Conservation (phyloP, 2,888 invertebrate genomes). For the Epirrhoe tristata region DNA sequence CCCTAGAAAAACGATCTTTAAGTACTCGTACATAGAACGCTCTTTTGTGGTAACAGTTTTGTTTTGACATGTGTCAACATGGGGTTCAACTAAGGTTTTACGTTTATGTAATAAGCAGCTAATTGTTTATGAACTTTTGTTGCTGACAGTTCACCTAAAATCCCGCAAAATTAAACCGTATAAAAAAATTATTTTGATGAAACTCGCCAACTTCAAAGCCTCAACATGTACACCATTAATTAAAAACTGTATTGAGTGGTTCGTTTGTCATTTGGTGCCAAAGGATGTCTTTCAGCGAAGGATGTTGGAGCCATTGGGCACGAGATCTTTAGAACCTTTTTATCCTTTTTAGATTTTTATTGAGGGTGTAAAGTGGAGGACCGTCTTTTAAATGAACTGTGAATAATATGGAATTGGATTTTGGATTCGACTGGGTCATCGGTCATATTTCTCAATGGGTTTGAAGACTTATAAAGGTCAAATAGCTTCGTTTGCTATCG, state of each 20-base stretch:
- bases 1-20: too few species aligned
- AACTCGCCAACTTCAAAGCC: constrained; percentile 2
- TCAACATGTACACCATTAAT: constrained; percentile 22
- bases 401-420: background rate
- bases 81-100: too few species aligned
- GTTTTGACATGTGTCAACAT: too few species aligned
- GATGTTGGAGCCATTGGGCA: constrained; percentile 21
- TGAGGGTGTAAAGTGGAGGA: background rate
- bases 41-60: too few species aligned
- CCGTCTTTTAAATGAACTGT: background rate
- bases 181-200: background rate
- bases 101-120: too few species aligned
- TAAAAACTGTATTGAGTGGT: constrained; percentile 27
- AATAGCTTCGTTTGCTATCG: too few species aligned
- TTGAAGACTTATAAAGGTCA: background rate
- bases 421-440: too few species aligned
- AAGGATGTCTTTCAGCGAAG: constrained; percentile 20
- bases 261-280: constrained; percentile 18
- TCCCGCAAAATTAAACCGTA: background rate
- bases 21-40: too few species aligned
- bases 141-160: too few species aligned
- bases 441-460: background rate
- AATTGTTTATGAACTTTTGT: too few species aligned
- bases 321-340: background rate
- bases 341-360: background rate